phyloP scores from a whole-genome alignment of 2,888 invertebrate species.

The Aleiodes leptofemur region DNA sequence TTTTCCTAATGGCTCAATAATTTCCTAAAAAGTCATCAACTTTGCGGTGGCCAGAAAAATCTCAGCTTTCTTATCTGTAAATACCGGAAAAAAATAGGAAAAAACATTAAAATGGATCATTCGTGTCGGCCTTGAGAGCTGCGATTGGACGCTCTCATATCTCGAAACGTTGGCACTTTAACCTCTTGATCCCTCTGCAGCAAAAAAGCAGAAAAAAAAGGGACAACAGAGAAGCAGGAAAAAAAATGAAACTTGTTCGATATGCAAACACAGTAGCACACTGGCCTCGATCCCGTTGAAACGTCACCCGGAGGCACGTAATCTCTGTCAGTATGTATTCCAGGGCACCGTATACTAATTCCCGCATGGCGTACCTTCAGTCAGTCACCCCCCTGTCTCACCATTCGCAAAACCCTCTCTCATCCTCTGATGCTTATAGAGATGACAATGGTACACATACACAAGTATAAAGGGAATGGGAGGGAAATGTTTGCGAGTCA shows the following conservation, averaged over 20 bases:
- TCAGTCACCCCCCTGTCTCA: conserved; percentile 24
- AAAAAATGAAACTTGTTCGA: conserved; percentile 16
- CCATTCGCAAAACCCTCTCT: neutral
- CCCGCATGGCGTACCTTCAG: conserved; percentile 32
- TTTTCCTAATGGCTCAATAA: too few species aligned
- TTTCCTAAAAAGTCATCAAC: neutral
- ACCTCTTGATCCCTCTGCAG: conserved; percentile 29
- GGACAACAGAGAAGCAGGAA: neutral
- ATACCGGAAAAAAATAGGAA: conserved; percentile 2
- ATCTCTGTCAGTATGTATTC: conserved; percentile 38
- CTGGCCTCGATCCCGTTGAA: conserved; percentile 37
- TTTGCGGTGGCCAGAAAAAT: neutral
- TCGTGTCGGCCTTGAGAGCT: conserved; percentile 26
- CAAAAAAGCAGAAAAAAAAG: neutral
- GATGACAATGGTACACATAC: conserved; percentile 38
- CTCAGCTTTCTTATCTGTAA: neutral
- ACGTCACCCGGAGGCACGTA: conserved; percentile 33
- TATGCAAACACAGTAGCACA: conserved; percentile 36
- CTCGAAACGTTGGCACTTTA: conserved; percentile 25
- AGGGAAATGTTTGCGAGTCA: conserved; percentile 58
- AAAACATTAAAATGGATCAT: conserved; percentile 22
- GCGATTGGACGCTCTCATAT: conserved; percentile 26
- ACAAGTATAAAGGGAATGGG: neutral
- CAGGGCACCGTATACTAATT: conserved; percentile 39
- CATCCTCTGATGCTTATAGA: conserved; percentile 1